Evolutionary conservation across 64 coral and sea anemone genomes (phyloP).

Genomic region (Montipora capricornis): DNA sequence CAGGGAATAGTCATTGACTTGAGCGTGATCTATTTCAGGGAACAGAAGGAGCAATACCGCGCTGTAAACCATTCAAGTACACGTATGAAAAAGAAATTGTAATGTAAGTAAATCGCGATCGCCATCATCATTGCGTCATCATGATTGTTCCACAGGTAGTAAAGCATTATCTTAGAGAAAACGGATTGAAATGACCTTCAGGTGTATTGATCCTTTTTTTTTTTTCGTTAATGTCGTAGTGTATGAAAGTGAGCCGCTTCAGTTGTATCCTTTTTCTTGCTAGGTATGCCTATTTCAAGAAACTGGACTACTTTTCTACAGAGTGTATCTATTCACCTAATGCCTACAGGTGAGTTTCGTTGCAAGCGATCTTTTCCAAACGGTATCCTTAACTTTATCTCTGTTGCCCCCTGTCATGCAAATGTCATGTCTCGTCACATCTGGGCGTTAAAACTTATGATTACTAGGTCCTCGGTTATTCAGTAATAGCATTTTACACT

Average conservation of each 20-base stretch:
- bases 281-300: conserved; percentile 99
- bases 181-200: not conserved
- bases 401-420: no score
- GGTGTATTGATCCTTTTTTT: no score
- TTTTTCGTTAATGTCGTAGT: no score
- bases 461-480: no score
- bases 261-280: not conserved
- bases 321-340: conserved; percentile 99
- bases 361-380: conserved; percentile 41
- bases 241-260: no score
- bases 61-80: conserved; percentile 99
- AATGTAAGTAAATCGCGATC: conserved; percentile 66
- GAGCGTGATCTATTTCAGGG: conserved; percentile 57
- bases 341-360: conserved; percentile 84
- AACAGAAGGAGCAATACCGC: conserved; percentile 84
- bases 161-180: not conserved
- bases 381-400: no score
- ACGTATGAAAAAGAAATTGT: conserved; percentile 99
- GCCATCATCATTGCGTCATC: not conserved
- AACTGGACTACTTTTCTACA: conserved; percentile 98
- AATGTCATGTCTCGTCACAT: no score
- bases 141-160: no score
- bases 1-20: not conserved
- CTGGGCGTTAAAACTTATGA: no score
- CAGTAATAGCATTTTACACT: not conserved